Conservation (phyloP, 1,140 invertebrate genomes). For the Cyphomyrmex costatus region DNA sequence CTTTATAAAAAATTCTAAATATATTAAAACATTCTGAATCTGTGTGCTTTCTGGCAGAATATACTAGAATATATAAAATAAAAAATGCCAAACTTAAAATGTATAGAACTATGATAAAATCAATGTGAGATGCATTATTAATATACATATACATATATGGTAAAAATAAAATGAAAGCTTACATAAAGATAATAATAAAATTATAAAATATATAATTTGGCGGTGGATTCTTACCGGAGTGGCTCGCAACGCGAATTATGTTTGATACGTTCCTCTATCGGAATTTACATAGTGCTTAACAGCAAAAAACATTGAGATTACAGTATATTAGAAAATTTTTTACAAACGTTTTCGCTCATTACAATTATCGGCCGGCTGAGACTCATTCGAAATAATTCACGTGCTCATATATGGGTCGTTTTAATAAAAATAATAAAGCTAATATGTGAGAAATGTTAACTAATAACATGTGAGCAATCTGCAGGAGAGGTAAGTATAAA, state of each 20-base stretch:
- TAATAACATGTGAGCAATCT: conserved; percentile 18
- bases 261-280: conserved; percentile 32
- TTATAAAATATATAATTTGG: conserved; percentile 19
- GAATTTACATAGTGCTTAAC: conserved; percentile 57
- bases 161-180: conserved; percentile 12
- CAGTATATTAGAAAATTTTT: conserved; percentile 65
- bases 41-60: background rate
- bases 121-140: background rate
- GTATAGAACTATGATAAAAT: background rate
- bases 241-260: conserved; percentile 42
- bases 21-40: conserved; percentile 27
- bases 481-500: conserved; percentile 41
- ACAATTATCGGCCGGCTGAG: conserved; percentile 46
- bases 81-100: background rate
- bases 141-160: background rate
- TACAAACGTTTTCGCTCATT: conserved; percentile 64
- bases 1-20: conserved; percentile 21
- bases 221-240: conserved; percentile 59
- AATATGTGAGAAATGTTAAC: background rate
- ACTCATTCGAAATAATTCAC: conserved; percentile 27
- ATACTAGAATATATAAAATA: conserved; percentile 17
- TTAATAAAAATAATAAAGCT: background rate
- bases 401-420: conserved; percentile 19
- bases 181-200: background rate
- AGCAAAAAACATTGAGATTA: conserved; percentile 69